Percentiles rank a stretch among this genome's conserved stretches.
These are phyloP conservation scores for Asbolus verrucosus DNA, from an alignment of 1,140 invertebrate species.

Conservation along the genomic window DNA sequence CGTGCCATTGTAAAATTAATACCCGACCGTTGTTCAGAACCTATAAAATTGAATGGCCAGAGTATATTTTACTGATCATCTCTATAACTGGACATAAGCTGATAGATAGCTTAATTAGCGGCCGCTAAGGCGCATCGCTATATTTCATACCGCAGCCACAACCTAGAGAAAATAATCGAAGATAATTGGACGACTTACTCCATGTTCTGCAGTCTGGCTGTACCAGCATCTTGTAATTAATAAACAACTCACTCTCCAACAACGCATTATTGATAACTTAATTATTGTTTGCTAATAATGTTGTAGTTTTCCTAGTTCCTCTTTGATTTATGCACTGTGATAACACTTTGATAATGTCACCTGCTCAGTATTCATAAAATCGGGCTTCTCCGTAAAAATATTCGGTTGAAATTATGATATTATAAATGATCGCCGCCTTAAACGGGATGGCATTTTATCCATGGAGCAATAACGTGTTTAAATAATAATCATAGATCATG, in stretches of 20 bases:
- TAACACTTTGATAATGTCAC: slow-evolving; percentile 9
- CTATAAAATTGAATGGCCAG: slow-evolving; percentile 23
- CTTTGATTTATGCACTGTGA: slow-evolving; percentile 14
- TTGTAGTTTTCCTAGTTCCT: not conserved
- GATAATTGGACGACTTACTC: slow-evolving; percentile 60
- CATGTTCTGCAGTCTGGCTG: slow-evolving; percentile 49
- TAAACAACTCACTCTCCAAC: slow-evolving; percentile 42
- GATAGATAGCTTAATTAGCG: slow-evolving; percentile 62
- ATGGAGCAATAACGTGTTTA: slow-evolving; percentile 24
- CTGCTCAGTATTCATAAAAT: not conserved
- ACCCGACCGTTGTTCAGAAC: not conserved
- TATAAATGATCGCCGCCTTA: not conserved
- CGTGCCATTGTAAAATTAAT: not conserved
- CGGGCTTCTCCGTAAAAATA: not conserved
- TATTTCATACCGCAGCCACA: slow-evolving; percentile 56
- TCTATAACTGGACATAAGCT: slow-evolving; percentile 52
- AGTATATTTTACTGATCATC: slow-evolving; percentile 15
- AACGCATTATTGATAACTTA: slow-evolving; percentile 52
- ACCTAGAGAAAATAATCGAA: slow-evolving; percentile 58
- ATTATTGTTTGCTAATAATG: slow-evolving; percentile 45
- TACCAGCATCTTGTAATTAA: slow-evolving; percentile 51
- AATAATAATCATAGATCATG: slow-evolving; percentile 45
- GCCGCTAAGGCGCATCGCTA: slow-evolving; percentile 54
- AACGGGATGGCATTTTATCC: slow-evolving; percentile 24
- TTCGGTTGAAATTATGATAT: not conserved